Percentiles rank a stretch among this genome's conserved stretches.
Conservation (phyloP, 2,113 vertebrate genomes). For the Phalacrocorax pelagicus region DNA sequence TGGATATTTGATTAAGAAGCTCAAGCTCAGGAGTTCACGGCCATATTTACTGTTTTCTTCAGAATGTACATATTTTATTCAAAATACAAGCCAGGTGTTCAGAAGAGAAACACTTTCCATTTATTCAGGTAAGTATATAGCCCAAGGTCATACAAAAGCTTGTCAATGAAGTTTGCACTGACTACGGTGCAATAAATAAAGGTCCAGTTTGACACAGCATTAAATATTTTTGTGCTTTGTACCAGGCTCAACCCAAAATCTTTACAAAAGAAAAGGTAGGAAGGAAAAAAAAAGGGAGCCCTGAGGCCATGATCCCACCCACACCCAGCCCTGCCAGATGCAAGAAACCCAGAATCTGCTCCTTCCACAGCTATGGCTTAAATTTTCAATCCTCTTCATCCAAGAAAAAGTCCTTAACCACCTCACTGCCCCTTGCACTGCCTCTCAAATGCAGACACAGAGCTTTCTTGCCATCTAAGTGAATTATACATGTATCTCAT, state of each 20-base stretch:
- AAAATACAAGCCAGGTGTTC: constrained; percentile 53
- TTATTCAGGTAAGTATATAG: constrained; percentile 57
- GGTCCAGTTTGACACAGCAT: neutral
- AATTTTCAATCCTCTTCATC: neutral
- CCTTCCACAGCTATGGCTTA: neutral
- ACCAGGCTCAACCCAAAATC: neutral
- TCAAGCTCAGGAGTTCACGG: constrained; percentile 53
- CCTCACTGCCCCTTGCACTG: rapidly evolving
- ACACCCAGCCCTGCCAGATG: too few species aligned
- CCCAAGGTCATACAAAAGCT: constrained; percentile 56
- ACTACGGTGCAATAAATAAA: neutral
- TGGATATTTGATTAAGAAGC: constrained; percentile 59
- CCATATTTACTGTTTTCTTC: constrained; percentile 62
- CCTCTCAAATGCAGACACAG: neutral
- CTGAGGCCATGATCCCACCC: neutral
- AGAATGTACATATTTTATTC: constrained; percentile 50
- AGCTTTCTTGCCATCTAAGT: neutral
- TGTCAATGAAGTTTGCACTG: constrained; percentile 8
- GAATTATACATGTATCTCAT: neutral
- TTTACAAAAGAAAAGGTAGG: neutral
- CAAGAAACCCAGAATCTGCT: neutral
- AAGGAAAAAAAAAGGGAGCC: neutral
- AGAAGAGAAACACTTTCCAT: constrained; percentile 41
- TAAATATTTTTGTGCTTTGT: neutral
- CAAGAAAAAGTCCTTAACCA: neutral